Evolutionary conservation across 2,797 vertebrate genomes (phyloP).

Genomic region (Spinus olivaceus): DNA sequence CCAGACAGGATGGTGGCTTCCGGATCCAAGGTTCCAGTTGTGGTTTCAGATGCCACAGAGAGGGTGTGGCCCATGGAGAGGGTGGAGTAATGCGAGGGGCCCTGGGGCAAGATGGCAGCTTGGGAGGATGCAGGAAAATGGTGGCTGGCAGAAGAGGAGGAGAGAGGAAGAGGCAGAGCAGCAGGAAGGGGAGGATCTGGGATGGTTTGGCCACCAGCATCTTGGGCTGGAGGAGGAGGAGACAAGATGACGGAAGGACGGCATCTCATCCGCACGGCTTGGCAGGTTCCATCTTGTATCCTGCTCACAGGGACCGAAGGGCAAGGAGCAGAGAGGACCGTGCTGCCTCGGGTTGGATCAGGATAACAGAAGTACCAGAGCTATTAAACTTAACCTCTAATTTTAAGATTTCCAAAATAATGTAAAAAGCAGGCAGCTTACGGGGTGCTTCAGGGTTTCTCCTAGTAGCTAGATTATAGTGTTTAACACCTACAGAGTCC

Average conservation of each 20-base stretch:
- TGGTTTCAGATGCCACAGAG: neutral
- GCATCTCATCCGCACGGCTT: neutral
- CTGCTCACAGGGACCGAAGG: neutral
- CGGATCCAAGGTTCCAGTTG: neutral
- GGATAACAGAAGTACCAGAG: neutral
- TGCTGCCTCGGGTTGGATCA: neutral
- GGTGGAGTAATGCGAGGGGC: neutral
- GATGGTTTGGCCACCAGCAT: neutral
- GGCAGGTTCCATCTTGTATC: neutral
- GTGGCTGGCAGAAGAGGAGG: neutral
- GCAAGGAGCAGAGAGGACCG: neutral
- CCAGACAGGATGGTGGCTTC: neutral
- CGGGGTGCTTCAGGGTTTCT: neutral
- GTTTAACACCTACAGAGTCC: neutral
- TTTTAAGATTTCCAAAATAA: neutral
- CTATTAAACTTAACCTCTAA: neutral
- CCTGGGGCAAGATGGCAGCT: neutral
- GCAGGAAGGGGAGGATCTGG: neutral
- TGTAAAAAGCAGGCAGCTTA: neutral
- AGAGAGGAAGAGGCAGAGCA: neutral
- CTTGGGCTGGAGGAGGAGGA: neutral
- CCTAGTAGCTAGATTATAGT: neutral
- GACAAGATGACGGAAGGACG: neutral
- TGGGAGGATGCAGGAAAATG: neutral
- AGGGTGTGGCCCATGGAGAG: neutral